Percentiles rank a stretch among this genome's conserved stretches.
Conservation (phyloP, 2,113 vertebrate genomes). For the Pollachius pollachius region DNA sequence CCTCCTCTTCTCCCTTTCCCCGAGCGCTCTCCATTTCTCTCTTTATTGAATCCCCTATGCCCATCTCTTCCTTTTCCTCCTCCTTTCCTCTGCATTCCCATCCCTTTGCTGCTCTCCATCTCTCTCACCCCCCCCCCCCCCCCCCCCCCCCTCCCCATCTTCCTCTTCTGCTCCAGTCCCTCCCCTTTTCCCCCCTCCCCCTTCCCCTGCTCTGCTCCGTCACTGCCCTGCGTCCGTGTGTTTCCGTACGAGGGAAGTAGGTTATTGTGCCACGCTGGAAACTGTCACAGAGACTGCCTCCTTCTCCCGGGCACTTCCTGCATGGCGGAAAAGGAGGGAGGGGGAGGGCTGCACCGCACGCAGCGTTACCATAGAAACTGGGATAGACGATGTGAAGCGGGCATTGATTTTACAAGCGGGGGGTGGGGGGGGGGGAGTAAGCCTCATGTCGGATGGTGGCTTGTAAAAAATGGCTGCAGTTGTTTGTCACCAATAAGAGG, state of each 20-base stretch:
- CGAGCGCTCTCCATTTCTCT: neutral
- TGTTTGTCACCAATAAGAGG: neutral
- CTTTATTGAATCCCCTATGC: neutral
- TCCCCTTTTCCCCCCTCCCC: neutral
- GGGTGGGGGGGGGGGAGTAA: too few species aligned
- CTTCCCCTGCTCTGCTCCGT: neutral
- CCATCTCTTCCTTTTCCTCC: neutral
- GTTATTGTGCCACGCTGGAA: constrained; percentile 74
- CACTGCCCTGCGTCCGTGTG: constrained; percentile 33
- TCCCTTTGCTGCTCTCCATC: neutral
- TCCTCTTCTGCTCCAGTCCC: neutral
- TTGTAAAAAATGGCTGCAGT: neutral
- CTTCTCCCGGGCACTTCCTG: constrained; percentile 44
- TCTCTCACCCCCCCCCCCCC: neutral
- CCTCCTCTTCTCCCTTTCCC: neutral
- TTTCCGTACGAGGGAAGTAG: constrained; percentile 54
- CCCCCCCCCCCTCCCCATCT: neutral
- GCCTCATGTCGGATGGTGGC: neutral
- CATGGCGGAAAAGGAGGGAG: constrained; percentile 11
- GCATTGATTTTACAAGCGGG: constrained; percentile 44
- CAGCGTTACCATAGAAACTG: constrained; percentile 68
- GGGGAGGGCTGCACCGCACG: constrained; percentile 16
- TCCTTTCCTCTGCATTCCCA: neutral
- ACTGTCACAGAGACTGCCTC: constrained; percentile 16
- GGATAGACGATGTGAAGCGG: constrained; percentile 28